phyloP scores from a whole-genome alignment of 2,888 invertebrate species.

The Morpho achilles region DNA sequence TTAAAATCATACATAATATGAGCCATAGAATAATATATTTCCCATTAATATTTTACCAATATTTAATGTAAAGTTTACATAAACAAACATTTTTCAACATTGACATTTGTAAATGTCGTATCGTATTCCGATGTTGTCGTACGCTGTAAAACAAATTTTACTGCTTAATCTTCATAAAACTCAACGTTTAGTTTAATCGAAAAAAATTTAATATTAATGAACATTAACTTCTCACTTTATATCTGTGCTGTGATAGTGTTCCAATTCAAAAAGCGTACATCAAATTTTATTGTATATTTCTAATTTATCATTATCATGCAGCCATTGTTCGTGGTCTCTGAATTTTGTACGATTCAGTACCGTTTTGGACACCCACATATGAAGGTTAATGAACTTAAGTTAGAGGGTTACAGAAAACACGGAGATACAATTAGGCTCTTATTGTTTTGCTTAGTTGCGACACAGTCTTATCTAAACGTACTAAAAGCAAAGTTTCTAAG shows the following conservation, averaged over 20 bases:
- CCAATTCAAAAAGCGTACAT: constrained; percentile 26
- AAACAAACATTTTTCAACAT: too few species aligned
- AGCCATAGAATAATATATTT: too few species aligned
- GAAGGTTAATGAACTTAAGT: constrained; percentile 52
- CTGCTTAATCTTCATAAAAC: not conserved
- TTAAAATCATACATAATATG: too few species aligned
- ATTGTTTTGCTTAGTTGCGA: constrained; percentile 68
- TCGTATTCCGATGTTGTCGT: not conserved
- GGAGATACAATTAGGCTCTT: constrained; percentile 63
- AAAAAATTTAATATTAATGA: constrained; percentile 25
- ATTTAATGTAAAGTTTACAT: too few species aligned
- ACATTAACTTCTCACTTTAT: constrained; percentile 20
- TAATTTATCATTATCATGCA: constrained; percentile 36
- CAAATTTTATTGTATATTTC: constrained; percentile 30
- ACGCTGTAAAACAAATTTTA: not conserved
- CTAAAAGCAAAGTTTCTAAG: constrained; percentile 22
- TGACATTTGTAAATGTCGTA: not conserved
- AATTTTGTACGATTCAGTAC: constrained; percentile 31
- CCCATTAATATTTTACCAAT: too few species aligned
- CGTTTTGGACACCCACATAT: constrained; percentile 35
- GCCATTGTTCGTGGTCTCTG: constrained; percentile 41
- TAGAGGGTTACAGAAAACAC: constrained; percentile 50
- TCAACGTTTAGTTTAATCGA: constrained; percentile 15
- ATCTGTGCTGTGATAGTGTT: constrained; percentile 23
- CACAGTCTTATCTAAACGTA: constrained; percentile 62